A percentile compares a stretch with the other conserved stretches of the same genome.
phyloP scores from a whole-genome alignment of 2,113 vertebrate species.

The Romanogobio albipinnatus region DNA sequence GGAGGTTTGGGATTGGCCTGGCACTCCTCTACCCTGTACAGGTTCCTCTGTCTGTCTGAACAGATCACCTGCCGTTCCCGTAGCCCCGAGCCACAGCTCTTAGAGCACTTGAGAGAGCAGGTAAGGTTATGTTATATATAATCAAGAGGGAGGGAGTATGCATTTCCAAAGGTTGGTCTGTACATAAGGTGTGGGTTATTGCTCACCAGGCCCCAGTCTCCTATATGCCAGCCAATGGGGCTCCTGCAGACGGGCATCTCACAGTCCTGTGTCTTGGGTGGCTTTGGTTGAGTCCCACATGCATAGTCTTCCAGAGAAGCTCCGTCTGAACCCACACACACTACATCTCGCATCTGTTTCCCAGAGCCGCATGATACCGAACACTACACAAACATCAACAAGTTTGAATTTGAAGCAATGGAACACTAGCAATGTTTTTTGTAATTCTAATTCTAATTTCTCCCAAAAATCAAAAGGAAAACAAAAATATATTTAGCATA shows the following conservation, averaged over 20 bases:
- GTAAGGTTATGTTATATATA: not conserved
- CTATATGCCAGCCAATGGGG: constrained; percentile 83
- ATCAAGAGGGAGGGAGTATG: not conserved
- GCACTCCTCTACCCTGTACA: constrained; percentile 79
- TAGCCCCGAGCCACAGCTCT: constrained; percentile 84
- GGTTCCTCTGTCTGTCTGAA: constrained; percentile 76
- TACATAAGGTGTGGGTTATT: not conserved
- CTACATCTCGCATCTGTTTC: constrained; percentile 81
- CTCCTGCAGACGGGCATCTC: constrained; percentile 72
- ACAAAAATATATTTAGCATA: not conserved
- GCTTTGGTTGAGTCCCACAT: constrained; percentile 78
- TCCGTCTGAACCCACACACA: constrained; percentile 76
- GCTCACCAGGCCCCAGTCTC: constrained; percentile 87
- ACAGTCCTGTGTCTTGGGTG: constrained; percentile 74
- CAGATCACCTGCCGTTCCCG: constrained; percentile 90
- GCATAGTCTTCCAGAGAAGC: constrained; percentile 72
- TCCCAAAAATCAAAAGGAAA: not conserved
- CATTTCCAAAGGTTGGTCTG: not conserved
- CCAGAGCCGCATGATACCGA: constrained; percentile 88
- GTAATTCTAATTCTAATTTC: not conserved
- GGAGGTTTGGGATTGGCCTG: constrained; percentile 73
- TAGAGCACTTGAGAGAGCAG: constrained; percentile 81
- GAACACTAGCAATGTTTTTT: not conserved
- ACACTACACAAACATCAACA: constrained; percentile 76
- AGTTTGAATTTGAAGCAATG: not conserved